These are phyloP conservation scores for Frieseomelitta varia DNA, from an alignment of 1,140 invertebrate species.

Conservation along the genomic window DNA sequence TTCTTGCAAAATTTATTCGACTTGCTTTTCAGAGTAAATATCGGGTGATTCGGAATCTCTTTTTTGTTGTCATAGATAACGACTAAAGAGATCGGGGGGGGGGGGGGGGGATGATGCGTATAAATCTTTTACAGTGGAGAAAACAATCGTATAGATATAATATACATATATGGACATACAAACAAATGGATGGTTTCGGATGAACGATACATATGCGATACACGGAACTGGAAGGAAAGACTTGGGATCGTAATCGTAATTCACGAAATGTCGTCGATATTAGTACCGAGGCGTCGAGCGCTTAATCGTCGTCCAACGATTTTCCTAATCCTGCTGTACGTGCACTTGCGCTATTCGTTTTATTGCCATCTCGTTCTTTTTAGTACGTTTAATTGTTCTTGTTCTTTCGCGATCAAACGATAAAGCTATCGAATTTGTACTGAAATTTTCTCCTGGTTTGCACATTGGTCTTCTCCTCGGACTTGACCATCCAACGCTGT, in stretches of 20 bases:
- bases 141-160: neutral
- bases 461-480: neutral
- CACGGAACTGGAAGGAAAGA: neutral
- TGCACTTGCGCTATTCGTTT: neutral
- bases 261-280: slow-evolving; percentile 29
- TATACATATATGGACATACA: neutral
- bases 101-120: neutral
- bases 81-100: neutral
- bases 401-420: neutral
- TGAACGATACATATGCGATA: neutral
- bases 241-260: neutral
- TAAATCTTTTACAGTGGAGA: neutral
- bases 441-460: slow-evolving; percentile 22
- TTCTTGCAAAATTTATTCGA: slow-evolving; percentile 7
- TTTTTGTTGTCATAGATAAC: neutral
- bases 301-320: slow-evolving; percentile 13
- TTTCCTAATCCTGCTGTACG: neutral
- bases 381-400: neutral
- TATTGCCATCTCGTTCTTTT: neutral
- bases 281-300: slow-evolving; percentile 27
- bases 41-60: neutral
- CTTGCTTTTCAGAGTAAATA: neutral
- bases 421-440: slow-evolving; percentile 61
- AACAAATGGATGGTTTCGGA: neutral
- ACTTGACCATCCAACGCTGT: neutral